Conservation (phyloP, 2,113 vertebrate genomes). For the Scalopus aquaticus region DNA sequence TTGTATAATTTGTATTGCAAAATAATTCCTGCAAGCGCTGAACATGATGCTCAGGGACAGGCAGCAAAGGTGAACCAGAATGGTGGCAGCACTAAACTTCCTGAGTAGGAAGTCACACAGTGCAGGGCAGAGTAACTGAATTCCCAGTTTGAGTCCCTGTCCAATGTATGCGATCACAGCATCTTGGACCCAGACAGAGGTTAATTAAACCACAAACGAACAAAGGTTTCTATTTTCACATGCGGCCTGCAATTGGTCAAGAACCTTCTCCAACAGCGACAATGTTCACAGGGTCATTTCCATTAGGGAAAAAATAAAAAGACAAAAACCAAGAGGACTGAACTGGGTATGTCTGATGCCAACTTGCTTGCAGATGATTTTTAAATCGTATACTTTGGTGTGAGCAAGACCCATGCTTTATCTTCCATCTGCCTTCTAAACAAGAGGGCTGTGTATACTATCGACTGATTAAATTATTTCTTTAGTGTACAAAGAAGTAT, state of each 20-base stretch:
- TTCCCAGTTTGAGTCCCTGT: not conserved
- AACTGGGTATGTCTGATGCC: conserved; percentile 33
- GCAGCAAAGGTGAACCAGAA: not conserved
- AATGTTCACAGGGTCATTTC: conserved; percentile 25
- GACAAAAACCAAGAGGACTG: not conserved
- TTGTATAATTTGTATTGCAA: not conserved
- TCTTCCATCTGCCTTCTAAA: conserved; percentile 72
- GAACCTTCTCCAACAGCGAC: not conserved
- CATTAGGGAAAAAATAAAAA: not conserved
- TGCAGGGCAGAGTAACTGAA: not conserved
- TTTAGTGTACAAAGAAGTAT: conserved; percentile 69
- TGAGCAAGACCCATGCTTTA: conserved; percentile 53
- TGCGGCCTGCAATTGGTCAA: not conserved
- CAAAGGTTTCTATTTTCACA: conserved; percentile 2
- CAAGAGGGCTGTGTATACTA: conserved; percentile 45
- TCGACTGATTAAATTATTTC: conserved; percentile 77
- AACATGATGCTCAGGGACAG: not conserved
- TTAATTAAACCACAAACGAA: conserved; percentile 63
- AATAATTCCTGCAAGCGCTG: not conserved
- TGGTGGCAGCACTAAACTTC: not conserved
- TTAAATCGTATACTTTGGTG: conserved; percentile 50
- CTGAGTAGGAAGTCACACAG: not conserved
- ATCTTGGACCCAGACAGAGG: not conserved
- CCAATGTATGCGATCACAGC: not conserved
- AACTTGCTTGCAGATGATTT: conserved; percentile 43